Base-by-base conservation (phyloP, 2,113 vertebrate genomes). In the Phylloscopus whistleri region DNA sequence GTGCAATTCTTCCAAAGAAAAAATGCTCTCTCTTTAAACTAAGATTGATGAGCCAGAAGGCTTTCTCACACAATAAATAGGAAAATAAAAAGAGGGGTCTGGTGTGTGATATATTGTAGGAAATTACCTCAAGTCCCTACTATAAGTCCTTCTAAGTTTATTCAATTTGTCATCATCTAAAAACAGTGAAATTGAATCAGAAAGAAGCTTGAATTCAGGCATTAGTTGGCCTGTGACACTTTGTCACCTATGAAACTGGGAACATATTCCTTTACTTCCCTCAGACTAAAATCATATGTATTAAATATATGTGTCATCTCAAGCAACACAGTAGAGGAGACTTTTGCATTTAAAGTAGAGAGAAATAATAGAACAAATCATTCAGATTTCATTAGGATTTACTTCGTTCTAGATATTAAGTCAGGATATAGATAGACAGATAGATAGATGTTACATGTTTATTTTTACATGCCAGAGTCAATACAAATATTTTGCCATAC, bases 11-110 rank as follows among this genome's bases (percentile, higher is more conserved):
- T 89, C 46, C 37, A 49, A 27, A 30, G 10, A 5, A 75, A 68
- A 84, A n/a, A 23, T 6, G 5, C 24, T 33, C 3, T 5, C 7
- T 33, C 33, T 66, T 23, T 62, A 62, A 87, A 85, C 18, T 16
- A 64, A 73, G 66, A 70, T 41, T 56, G 66, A 66, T 87, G 59
- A 91, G 24, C 41, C 37, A 89, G 55, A 13, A 49, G 11, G 44
- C 14, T 55, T 92, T 49, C 51, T 66, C 67, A 90, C 70, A 84
- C 6, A 84, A 60, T 15, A 64, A 16, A 81, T 5, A 41, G 23
- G 22, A 19, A 22, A 13, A 30, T 23, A 21, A 16, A 16, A 0
- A 8, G 12, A 7, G 2, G 0, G 14, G 2, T 51, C 18, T 83
- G 11, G 4, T 49, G 5, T 51, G 63, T 75, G 49, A 90, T n/a